These are phyloP conservation scores for Caranx ignobilis DNA, from an alignment of 2,113 vertebrate species.

Conservation along the genomic window DNA sequence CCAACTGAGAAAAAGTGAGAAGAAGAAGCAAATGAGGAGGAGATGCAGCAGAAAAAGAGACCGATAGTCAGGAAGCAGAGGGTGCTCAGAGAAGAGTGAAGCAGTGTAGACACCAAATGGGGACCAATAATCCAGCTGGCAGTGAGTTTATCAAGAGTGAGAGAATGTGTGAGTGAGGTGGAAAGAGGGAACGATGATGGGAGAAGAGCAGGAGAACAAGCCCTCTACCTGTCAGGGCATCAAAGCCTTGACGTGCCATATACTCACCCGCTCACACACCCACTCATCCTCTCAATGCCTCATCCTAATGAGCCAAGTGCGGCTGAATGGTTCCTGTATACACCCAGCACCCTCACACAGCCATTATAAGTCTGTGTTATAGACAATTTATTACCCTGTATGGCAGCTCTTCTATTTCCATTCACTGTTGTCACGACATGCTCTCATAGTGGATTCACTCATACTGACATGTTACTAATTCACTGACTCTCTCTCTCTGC, in stretches of 20 bases:
- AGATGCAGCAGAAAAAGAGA: constrained; percentile 44
- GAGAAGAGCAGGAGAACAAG: constrained; percentile 67
- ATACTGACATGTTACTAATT: constrained; percentile 41
- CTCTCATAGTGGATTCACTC: constrained; percentile 27
- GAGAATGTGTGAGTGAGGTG: constrained; percentile 44
- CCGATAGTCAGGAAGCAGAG: constrained; percentile 9
- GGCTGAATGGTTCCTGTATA: constrained; percentile 59
- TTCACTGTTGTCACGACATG: constrained; percentile 55
- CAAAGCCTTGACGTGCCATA: constrained; percentile 71
- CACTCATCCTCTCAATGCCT: constrained; percentile 73
- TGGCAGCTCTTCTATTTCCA: constrained; percentile 49
- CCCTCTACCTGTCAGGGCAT: constrained; percentile 77
- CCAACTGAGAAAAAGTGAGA: constrained; percentile 52
- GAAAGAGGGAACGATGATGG: constrained; percentile 63
- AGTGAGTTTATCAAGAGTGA: constrained; percentile 64
- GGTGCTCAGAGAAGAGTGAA: constrained; percentile 29
- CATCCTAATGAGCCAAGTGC: constrained; percentile 82
- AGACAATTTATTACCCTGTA: constrained; percentile 65
- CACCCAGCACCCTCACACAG: constrained; percentile 53
- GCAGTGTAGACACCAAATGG: constrained; percentile 30
- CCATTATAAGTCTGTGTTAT: constrained; percentile 59
- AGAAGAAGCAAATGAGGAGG: constrained; percentile 62
- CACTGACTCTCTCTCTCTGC: constrained; percentile 35
- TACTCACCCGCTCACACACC: constrained; percentile 64
- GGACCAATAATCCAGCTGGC: constrained; percentile 62